Base-by-base conservation (phyloP, 1,140 invertebrate species). In the Plutomurus gul region DNA sequence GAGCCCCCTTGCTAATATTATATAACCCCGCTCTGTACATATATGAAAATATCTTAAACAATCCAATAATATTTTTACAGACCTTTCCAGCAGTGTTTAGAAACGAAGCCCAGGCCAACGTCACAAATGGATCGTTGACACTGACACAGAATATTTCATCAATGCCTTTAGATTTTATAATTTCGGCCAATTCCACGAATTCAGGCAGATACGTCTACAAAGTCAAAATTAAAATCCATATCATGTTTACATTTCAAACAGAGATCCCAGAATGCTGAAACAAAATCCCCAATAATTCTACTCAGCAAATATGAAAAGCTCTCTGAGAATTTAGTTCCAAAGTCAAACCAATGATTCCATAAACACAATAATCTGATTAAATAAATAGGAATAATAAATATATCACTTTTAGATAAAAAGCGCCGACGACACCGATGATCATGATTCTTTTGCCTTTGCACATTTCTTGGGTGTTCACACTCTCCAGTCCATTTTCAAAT, bases 111-210 rank as follows among this genome's bases (percentile, higher is more conserved):
- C 96, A 98, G 25, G 95, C 95, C 65, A 90, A 90, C 95, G 96
- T 96, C 1, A 98, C 96, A 88, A 96, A 98, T 0, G 95, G 93
- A 89, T 98, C 96, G 87, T 98, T 98, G 0, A 97, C 94, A 77
- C 93, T 91, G 10, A 97, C 89, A 85, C 96, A 97, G 51, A 93
- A 89, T 46, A 98, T 95, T 86, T 96, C 93, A 77, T 90, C 87
- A 18, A 95, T 88, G 11, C 95, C 95, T 85, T 95, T 92, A 0
- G 86, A 86, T 87, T 95, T 96, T 11, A 97, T 84, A 77, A 92
- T 90, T 37, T 91, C 91, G 13, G 92, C 91, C 83, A 91, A 91
- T 82, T 91, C 85, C 11, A 98, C 87, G 85, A 93, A 97, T n/a
- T 95, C 94, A 39, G 95, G 95, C 74, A 96, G 89, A 89, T 97